phyloP scores from a whole-genome alignment of 2,113 vertebrate genomes.

The Amblyornis subalaris region DNA sequence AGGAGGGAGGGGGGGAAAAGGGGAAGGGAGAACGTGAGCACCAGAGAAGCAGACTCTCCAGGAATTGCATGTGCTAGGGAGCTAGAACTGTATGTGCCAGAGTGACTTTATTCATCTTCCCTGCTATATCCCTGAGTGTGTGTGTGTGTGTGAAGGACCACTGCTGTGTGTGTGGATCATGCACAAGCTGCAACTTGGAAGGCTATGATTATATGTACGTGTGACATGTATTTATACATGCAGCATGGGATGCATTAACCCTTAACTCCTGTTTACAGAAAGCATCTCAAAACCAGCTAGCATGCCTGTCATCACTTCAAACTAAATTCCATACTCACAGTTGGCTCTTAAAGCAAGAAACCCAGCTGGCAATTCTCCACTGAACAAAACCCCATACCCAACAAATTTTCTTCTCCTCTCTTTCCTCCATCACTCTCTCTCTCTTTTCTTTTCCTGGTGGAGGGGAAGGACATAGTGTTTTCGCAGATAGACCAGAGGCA shows the following conservation, averaged over 20 bases:
- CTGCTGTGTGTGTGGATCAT: neutral
- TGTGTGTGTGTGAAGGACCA: neutral
- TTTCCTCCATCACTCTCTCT: neutral
- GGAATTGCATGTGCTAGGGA: slow-evolving; percentile 23
- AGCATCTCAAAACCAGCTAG: slow-evolving; percentile 55
- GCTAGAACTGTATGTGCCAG: neutral
- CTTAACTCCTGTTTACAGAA: slow-evolving; percentile 63
- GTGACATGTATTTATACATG: slow-evolving; percentile 27
- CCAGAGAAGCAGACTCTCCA: neutral
- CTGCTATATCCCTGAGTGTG: neutral
- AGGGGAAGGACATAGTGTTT: slow-evolving; percentile 8
- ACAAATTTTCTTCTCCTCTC: slow-evolving; percentile 31
- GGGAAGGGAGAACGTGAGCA: neutral
- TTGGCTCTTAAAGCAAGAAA: slow-evolving; percentile 51
- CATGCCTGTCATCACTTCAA: slow-evolving; percentile 58
- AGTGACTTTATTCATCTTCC: slow-evolving; percentile 10
- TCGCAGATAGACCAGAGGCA: neutral
- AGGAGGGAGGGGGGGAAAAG: neutral
- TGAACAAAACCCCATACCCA: slow-evolving; percentile 38
- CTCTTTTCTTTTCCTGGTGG: neutral
- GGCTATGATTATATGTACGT: neutral
- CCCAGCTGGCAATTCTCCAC: slow-evolving; percentile 48
- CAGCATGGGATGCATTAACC: slow-evolving; percentile 50
- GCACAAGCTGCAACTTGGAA: neutral
- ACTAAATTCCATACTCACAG: slow-evolving; percentile 61